Base-by-base conservation (phyloP, 1,140 invertebrate species). In the Eriocheir sinensis region DNA sequence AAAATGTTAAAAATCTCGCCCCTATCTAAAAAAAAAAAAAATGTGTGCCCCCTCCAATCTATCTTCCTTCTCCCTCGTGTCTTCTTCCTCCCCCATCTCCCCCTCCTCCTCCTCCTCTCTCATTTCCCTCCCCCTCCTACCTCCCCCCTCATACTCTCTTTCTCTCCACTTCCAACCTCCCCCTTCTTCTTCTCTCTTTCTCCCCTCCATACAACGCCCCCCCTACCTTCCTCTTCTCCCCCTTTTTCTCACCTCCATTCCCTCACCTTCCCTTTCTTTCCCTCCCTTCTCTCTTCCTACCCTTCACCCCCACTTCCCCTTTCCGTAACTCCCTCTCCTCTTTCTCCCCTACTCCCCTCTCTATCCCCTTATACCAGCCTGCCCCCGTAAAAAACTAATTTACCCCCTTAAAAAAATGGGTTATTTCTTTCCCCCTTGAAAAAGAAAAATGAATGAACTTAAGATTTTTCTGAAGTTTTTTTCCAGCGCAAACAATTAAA, bases 401-500 rank as follows among this genome's bases (percentile, higher is more conserved):
- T 21, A 53, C 60, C 60, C 60, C 21, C 21, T n/a, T n/a, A 72
- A n/a, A 72, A 72, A 72, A 72, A 72, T 21, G 21, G 1, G 21
- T 9, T 53, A 48, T 72, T n/a, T n/a, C 60, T 72, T n/a, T 72
- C 60, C n/a, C 21, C n/a, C 60, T 72, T 21, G 21, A 72, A 72
- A 72, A n/a, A n/a, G n/a, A 72, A 21, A 72, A n/a, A 72, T 72
- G 27, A n/a, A 72, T 72, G 27, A 72, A 72, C 60, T 72, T 72
- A 12, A 21, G n/a, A 72, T n/a, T 72, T 72, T 53, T 72, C n/a
- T n/a, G n/a, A n/a, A n/a, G n/a, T n/a, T n/a, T n/a, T n/a, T n/a
- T n/a, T n/a, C n/a, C n/a, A 72, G n/a, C 60, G 27, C 60, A 72
- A 72, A 72, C 60, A 72, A 72, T 72, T n/a, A 72, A 72, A 72